Percentiles rank a stretch among this genome's conserved stretches.
Conservation (phyloP, 2,797 vertebrate species). For the Malacoctenus gilli region DNA sequence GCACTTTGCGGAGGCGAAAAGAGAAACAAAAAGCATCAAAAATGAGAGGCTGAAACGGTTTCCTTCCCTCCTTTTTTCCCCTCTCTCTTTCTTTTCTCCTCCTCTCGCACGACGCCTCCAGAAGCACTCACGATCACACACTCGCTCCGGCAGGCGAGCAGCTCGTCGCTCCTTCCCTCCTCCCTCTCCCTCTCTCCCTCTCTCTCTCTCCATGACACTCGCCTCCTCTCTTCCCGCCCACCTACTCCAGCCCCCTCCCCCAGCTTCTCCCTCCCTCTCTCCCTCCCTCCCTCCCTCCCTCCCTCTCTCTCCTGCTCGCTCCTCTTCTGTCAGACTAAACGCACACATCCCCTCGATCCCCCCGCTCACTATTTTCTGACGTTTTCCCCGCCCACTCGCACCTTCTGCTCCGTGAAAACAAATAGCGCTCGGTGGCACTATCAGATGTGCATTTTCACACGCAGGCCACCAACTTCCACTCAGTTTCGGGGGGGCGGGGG, state of each 20-base stretch:
- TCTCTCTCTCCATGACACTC: conserved; percentile 63
- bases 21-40: conserved; percentile 18
- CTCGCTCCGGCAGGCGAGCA: conserved; percentile 64
- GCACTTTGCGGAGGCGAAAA: conserved; percentile 48
- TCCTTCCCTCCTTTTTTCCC: conserved; percentile 40
- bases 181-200: conserved; percentile 37
- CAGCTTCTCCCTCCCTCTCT: conserved; percentile 37
- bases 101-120: conserved; percentile 54
- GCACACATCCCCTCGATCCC: conserved; percentile 56
- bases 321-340: conserved; percentile 62
- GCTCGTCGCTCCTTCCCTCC: conserved; percentile 63
- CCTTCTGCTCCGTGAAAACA: conserved; percentile 55
- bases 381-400: conserved; percentile 49
- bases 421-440: conserved; percentile 33
- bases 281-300: conserved; percentile 14
- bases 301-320: conserved; percentile 60
- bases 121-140: conserved; percentile 69
- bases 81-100: conserved; percentile 15
- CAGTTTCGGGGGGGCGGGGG: too few relatives aligned
- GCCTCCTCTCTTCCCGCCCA: conserved; percentile 77
- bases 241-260: conserved; percentile 76
- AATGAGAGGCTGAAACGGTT: conserved; percentile 47
- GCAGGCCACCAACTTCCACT: conserved; percentile 31
- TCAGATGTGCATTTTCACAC: conserved; percentile 26
- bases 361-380: conserved; percentile 60